Base-by-base conservation (phyloP, 2,797 vertebrate genomes). In the Pelobates cultripes region DNA sequence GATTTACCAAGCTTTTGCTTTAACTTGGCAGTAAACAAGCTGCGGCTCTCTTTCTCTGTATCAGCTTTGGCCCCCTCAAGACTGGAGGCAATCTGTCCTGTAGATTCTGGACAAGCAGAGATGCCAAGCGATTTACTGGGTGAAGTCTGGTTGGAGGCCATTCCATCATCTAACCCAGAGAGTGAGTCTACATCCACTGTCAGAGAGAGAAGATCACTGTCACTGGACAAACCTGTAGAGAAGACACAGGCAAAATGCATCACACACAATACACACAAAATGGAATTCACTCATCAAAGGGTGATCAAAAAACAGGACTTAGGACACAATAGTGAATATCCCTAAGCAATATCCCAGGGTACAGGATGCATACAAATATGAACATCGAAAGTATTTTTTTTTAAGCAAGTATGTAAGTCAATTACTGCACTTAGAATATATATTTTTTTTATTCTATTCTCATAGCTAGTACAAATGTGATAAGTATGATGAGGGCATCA, bases 131-230 rank as follows among this genome's bases (percentile, higher is more conserved):
- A 89, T 87, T 94, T 94, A 85, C 92, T 95, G 87, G 97, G 97
- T 89, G 98, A 99, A 86, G 92, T 93, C 81, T 95, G 93, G 83
- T 93, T 95, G 89, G 97, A 99, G 95, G 97, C 96, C 97, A 97
- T 98, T 94, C 97, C 97, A 98, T 99, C 96, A 75, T 98, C 97
- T 83, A 96, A 76, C 78, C 94, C 97, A 0, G 94, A 91, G 81
- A 97, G 90, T 88, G 96, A 97, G 88, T 99, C 96, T 76, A 92
- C 90, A 85, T 98, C 97, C 0, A 97, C 92, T 63, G 93, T 94
- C 81, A 97, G 89, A 78, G 96, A 98, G 85, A 95, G 91, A 90
- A 97, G 87, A 89, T 99, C 96, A 0, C 97, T 96, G 89, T 97
- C 97, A 85, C 96, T 97, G 87, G 96, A 97, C 51, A 94, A 93